A percentile compares a stretch with the other conserved stretches of the same genome.
These are phyloP conservation scores for Corythornis madagascariensis DNA, from an alignment of 2,113 vertebrate genomes.

Conservation along the genomic window DNA sequence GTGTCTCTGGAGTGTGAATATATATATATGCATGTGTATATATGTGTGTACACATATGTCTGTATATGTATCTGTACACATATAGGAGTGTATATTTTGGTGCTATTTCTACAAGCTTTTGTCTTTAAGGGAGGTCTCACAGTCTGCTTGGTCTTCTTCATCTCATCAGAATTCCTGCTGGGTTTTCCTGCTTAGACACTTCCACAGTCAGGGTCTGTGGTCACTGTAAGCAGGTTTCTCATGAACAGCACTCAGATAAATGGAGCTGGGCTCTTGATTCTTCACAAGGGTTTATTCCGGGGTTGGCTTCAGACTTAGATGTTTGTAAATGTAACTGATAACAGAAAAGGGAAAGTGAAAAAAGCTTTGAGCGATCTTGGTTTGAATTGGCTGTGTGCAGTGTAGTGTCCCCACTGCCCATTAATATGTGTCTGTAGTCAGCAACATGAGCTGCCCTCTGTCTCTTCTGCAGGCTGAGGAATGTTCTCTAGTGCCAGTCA, in stretches of 20 bases:
- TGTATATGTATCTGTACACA: neutral
- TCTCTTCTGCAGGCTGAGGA: neutral
- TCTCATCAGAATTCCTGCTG: neutral
- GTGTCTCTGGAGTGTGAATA: neutral
- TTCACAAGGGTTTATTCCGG: neutral
- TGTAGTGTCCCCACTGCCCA: neutral
- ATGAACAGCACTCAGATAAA: fast-evolving
- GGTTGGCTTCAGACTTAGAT: neutral
- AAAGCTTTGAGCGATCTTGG: neutral
- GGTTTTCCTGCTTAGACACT: neutral
- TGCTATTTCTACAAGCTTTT: neutral
- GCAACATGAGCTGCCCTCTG: neutral
- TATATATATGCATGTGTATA: neutral
- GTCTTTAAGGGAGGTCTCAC: neutral
- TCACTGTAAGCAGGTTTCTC: neutral
- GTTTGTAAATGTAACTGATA: neutral
- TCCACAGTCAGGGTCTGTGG: neutral
- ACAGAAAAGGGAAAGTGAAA: neutral
- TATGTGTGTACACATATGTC: too few species aligned
- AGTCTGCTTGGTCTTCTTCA: neutral
- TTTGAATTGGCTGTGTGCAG: neutral
- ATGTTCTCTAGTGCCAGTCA: neutral
- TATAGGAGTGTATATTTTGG: neutral
- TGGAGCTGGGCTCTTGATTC: neutral
- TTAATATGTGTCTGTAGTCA: neutral